Evolutionary conservation across 2,113 vertebrate genomes (phyloP), one percentile per base, ranked within the genome.

Genomic region (Camelus bactrianus): DNA sequence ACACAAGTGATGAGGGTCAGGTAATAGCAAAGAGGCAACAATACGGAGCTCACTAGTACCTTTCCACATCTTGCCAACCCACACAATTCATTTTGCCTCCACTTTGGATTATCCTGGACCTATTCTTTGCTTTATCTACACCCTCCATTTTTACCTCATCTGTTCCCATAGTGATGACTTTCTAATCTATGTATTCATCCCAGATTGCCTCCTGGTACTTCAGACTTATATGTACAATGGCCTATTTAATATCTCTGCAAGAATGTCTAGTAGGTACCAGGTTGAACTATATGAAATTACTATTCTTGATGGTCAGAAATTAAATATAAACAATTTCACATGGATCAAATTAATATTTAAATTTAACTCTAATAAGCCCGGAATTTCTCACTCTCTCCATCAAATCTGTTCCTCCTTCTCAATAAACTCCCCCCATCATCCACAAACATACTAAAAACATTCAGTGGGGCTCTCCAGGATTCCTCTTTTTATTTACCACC

Each of bases 261-360:
- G 46, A 35, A 69, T 70, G 10, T 64, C 52, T 76, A 69, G n/a
- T 24, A 90, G 16, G 10, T 64, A 32, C 56, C 70, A 69, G 15
- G 19, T 35, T 69, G 75, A 88, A 76, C 24, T 30, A 77, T 1
- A 77, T 20, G 7, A 88, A 46, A 88, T 62, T 76, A 75, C 11
- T 11, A 83, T 20, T 89, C 84, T 56, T 54, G 13, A 82, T 56
- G 12, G 48, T 58, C 26, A 89, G 89, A 87, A 77, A 50, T 11
- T 54, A 30, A 89, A 32, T 48, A 50, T 38, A 46, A 58, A 70
- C 15, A 79, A 38, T 58, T 91, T 91, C 48, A 72, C 42, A 67
- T 82, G 54, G 17, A 35, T 91, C 14, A 76, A 90, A 54, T 52
- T 77, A 90, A 28, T 70, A 93, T 56, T 95, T 87, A 70, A 72